A percentile compares a stretch with the other conserved stretches of the same genome.
Conservation (phyloP, 2,797 vertebrate genomes). For the Cossypha dichroa region DNA sequence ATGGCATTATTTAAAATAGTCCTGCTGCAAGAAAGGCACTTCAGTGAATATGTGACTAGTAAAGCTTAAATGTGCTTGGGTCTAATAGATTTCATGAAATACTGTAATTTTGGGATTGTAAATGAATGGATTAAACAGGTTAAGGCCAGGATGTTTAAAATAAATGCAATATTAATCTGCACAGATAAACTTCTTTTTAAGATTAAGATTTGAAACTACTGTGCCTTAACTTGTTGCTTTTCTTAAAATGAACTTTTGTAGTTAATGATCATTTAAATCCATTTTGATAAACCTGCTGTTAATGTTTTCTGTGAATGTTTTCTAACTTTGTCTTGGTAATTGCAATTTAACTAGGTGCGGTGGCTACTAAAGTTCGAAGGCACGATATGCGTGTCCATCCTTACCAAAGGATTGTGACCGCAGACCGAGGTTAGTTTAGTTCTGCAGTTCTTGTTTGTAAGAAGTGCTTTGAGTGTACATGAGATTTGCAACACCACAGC, state of each 20-base stretch:
- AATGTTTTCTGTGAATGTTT: conserved; percentile 85
- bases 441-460: conserved; percentile 85
- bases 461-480: conserved; percentile 79
- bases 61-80: conserved; percentile 81
- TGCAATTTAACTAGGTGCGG: conserved; percentile 99
- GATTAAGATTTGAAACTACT: conserved; percentile 82
- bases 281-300: conserved; percentile 86
- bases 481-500: conserved; percentile 81
- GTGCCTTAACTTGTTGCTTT: conserved; percentile 91
- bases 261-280: conserved; percentile 81
- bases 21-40: conserved; percentile 80
- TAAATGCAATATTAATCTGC: conserved; percentile 84
- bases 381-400: conserved; percentile 99
- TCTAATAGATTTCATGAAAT: conserved; percentile 78
- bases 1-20: conserved; percentile 80
- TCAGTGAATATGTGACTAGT: conserved; percentile 89
- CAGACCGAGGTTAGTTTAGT: conserved; percentile 99
- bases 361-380: conserved; percentile 99
- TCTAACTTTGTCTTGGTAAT: conserved; percentile 99
- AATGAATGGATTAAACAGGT: conserved; percentile 78
- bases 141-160: conserved; percentile 81
- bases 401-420: conserved; percentile 99
- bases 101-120: conserved; percentile 79
- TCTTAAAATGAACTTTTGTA: conserved; percentile 80
- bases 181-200: conserved; percentile 76